phyloP scores from a whole-genome alignment of 1,140 invertebrate genomes.

The Coelopa frigida region DNA sequence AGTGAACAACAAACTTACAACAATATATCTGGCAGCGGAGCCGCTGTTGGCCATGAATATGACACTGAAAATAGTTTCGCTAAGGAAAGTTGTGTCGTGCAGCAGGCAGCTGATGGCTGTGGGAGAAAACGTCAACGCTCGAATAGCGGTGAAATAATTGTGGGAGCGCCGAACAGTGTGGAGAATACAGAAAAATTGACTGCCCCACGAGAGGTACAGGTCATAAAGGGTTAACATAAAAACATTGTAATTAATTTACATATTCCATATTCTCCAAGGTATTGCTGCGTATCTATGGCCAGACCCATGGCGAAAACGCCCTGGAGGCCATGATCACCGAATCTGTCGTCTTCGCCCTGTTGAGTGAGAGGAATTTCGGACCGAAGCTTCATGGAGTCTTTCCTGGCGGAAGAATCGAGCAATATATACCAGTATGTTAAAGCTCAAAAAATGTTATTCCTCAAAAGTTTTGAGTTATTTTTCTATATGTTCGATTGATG shows the following conservation, averaged over 20 bases:
- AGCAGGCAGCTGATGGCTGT: too few species aligned
- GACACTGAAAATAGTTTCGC: too few species aligned
- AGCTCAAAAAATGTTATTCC: too few species aligned
- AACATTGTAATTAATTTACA: neutral
- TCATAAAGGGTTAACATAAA: too few species aligned
- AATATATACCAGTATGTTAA: conserved; percentile 84
- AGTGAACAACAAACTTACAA: too few species aligned
- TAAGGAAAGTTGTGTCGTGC: too few species aligned
- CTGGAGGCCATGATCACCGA: conserved; percentile 84
- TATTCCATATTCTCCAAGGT: conserved; percentile 49
- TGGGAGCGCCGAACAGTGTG: neutral
- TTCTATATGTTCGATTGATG: neutral
- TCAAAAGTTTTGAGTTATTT: neutral
- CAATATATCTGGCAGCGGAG: too few species aligned
- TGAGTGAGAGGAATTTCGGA: conserved; percentile 87
- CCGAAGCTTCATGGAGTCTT: conserved; percentile 95
- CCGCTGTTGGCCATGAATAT: too few species aligned
- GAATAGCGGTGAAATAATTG: neutral
- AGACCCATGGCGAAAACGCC: conserved; percentile 76
- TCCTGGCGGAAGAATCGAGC: conserved; percentile 89
- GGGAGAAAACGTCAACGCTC: too few species aligned
- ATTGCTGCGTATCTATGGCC: conserved; percentile 84
- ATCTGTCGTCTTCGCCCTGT: conserved; percentile 89
- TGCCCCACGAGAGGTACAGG: too few species aligned
- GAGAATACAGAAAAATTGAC: neutral